Evolutionary conservation across 2,888 invertebrate genomes (phyloP), one percentile per base, ranked within the genome.

Genomic region (Dermolepida albohirtum): DNA sequence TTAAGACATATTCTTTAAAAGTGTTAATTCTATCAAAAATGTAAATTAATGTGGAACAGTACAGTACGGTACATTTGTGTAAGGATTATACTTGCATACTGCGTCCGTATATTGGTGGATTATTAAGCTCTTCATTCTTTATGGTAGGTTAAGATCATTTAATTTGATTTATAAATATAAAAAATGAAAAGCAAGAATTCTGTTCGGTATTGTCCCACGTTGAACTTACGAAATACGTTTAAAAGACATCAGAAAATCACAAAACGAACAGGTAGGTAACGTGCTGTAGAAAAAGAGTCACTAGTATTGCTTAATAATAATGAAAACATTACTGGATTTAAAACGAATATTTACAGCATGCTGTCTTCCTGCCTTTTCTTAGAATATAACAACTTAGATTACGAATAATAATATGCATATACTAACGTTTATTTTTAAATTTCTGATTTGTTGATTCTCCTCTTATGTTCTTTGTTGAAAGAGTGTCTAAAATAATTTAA

Each of bases 71-170:
- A 62, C 47, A 47, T 29, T 47, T 47, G 59, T 49, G 59, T 62
- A 57, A 44, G 43, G 57, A 27, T 27, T 47, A 47, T 34, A n/a
- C 34, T 62, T 62, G 12, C 34, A 62, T 29, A 34, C 47, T 62
- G 59, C 47, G 59, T 29, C 59, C 29, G 59, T 14, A 47, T 29
- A 16, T 47, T 47, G 59, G 59, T 62, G 59, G 59, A 47, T 47
- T 11, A 62, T 34, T 62, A 44, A 44, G 34, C 47, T 62, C 47
- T 62, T 47, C 59, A 17, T 34, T 62, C 44, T 64, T 29, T 34
- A 64, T 64, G 64, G 64, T 64, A 64, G 64, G 64, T 64, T 64
- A 50, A 64, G 27, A 43, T 64, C 39, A 64, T 34, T 52, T 64
- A 27, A 34, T 64, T 52, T 52, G 52, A 64, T 64, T 52, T 43